Percentiles rank a stretch among this genome's conserved stretches.
Conservation (phyloP, 2,888 invertebrate species). For the Coenonympha glycerion region DNA sequence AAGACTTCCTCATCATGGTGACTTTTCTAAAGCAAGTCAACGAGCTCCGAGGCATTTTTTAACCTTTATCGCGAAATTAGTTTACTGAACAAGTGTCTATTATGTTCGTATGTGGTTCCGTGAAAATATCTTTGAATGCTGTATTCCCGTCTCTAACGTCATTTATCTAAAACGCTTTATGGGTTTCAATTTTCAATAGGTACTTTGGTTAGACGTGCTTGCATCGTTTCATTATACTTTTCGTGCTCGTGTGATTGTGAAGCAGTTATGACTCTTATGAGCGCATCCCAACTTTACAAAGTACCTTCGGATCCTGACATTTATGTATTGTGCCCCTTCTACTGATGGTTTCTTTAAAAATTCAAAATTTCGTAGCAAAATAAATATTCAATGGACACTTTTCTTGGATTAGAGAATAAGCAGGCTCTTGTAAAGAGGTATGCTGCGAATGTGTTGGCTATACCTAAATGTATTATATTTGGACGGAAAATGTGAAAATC, state of each 20-base stretch:
- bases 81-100: no score
- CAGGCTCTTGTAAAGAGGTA: constrained; percentile 7
- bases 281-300: constrained; percentile 22
- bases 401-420: constrained; percentile 30
- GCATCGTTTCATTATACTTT: constrained; percentile 56
- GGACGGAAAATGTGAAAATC: constrained; percentile 46
- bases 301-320: not conserved
- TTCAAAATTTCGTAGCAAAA: not conserved
- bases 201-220: constrained; percentile 47
- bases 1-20: no score
- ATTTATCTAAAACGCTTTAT: constrained; percentile 22
- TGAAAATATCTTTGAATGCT: constrained; percentile 23
- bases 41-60: no score
- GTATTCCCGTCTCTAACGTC: constrained; percentile 20
- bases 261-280: constrained; percentile 53
- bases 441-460: constrained; percentile 39
- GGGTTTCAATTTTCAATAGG: no score
- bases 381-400: constrained; percentile 7
- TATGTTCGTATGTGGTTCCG: no score
- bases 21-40: no score
- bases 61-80: no score
- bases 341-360: constrained; percentile 4
- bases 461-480: constrained; percentile 43
- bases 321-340: not conserved
- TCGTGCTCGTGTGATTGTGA: constrained; percentile 34